A percentile compares a stretch with the other conserved stretches of the same genome.
Evolutionary conservation across 92 coral and sea anemone species (phyloP).

Genomic region (Diadumene lineata): DNA sequence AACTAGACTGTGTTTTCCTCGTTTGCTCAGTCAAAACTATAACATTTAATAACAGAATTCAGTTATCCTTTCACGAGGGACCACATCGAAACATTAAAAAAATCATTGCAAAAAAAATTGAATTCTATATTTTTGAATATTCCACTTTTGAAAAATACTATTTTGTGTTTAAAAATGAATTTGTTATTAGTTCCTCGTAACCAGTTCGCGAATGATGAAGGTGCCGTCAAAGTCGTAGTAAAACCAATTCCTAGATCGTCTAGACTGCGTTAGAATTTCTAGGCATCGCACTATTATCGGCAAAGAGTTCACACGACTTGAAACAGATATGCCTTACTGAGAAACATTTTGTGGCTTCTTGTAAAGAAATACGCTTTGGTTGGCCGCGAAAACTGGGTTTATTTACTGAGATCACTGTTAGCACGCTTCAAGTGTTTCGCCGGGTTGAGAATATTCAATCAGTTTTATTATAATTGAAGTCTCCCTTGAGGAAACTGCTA

Average conservation of each 20-base stretch:
- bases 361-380: slow-evolving; percentile 14
- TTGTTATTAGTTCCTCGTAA: slow-evolving; percentile 11
- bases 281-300: slow-evolving; percentile 5
- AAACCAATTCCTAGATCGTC: slow-evolving; percentile 1
- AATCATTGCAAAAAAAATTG: neutral
- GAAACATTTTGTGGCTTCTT: slow-evolving; percentile 13
- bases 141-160: slow-evolving; percentile 17
- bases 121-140: neutral
- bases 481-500: slow-evolving; percentile 13
- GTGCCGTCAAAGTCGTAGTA: slow-evolving; percentile 11
- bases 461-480: slow-evolving; percentile 20
- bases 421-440: slow-evolving; percentile 85
- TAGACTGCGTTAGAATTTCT: slow-evolving; percentile 8
- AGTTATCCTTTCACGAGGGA: neutral
- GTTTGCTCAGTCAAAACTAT: slow-evolving; percentile 2
- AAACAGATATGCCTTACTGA: slow-evolving; percentile 5
- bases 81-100: neutral
- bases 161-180: neutral
- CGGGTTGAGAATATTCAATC: slow-evolving; percentile 57
- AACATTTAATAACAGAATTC: slow-evolving; percentile 8
- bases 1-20: slow-evolving; percentile 21
- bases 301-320: neutral
- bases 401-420: slow-evolving; percentile 39
- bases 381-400: slow-evolving; percentile 34
- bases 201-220: slow-evolving; percentile 13